Evolutionary conservation across 2,113 vertebrate species (phyloP).

Genomic region (Dunckerocampus dactyliophorus): DNA sequence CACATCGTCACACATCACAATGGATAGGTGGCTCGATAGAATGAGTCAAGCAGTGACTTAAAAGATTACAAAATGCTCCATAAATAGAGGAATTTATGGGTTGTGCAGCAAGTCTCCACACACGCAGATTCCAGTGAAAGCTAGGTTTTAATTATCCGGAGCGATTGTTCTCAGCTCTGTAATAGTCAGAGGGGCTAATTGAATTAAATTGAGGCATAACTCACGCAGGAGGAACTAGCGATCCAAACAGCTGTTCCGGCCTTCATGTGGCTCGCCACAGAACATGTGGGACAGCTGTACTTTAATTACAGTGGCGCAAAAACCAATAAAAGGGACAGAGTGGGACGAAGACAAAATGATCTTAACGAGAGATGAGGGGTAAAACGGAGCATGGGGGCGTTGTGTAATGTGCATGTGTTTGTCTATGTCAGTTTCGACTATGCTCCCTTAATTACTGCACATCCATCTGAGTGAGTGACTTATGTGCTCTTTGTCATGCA

Average conservation of each 20-base stretch:
- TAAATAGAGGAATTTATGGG: background rate
- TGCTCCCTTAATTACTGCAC: constrained; percentile 21
- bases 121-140: constrained; percentile 25
- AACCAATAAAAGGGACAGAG: constrained; percentile 4
- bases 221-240: constrained; percentile 32
- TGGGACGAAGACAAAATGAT: constrained; percentile 28
- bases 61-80: constrained; percentile 14
- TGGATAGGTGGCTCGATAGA: constrained; percentile 7
- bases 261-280: constrained; percentile 6
- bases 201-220: constrained; percentile 42
- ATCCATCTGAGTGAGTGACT: constrained; percentile 6
- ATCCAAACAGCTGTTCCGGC: constrained; percentile 45
- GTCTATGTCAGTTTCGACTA: constrained; percentile 6
- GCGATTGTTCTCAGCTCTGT: constrained; percentile 38
- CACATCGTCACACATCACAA: background rate
- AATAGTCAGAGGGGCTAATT: constrained; percentile 43
- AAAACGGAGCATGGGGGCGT: constrained; percentile 6
- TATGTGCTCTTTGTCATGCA: constrained; percentile 3
- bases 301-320: constrained; percentile 45
- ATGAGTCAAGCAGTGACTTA: constrained; percentile 20
- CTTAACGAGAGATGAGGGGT: constrained; percentile 27
- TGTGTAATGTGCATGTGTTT: constrained; percentile 1
- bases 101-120: constrained; percentile 2
- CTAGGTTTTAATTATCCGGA: constrained; percentile 27
- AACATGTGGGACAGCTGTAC: constrained; percentile 4